A percentile compares a stretch with the other conserved stretches of the same genome.
These are phyloP conservation scores for Nineta flava DNA, from an alignment of 2,888 invertebrate species.

Conservation along the genomic window DNA sequence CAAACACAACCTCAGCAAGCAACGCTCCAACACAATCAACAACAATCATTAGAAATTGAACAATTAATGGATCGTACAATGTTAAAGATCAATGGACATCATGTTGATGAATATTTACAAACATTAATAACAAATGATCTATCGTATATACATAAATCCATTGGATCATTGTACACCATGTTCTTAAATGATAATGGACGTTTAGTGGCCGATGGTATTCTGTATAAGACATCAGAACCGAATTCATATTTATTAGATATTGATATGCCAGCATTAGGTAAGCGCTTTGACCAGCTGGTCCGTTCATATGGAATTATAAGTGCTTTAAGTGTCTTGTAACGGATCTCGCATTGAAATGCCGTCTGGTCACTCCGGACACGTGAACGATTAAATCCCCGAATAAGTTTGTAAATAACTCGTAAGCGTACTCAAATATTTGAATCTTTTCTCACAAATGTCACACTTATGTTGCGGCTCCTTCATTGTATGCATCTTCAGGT, in stretches of 20 bases:
- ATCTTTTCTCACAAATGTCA: conserved; percentile 6
- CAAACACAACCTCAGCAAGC: no score
- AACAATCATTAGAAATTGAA: no score
- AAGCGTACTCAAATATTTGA: conserved; percentile 5
- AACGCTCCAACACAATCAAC: no score
- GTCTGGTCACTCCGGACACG: no score
- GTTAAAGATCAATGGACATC: no score
- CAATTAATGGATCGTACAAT: no score
- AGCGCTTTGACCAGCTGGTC: no score
- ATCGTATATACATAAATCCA: conserved; percentile 44
- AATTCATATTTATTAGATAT: conserved; percentile 49
- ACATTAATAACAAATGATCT: conserved; percentile 94
- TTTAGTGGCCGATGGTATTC: conserved; percentile 62
- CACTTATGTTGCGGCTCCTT: conserved; percentile 6
- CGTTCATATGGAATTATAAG: no score
- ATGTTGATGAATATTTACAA: conserved; percentile 31
- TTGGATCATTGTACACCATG: conserved; percentile 59
- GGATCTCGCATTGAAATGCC: no score
- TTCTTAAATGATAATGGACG: conserved; percentile 74
- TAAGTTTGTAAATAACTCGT: conserved; percentile 6
- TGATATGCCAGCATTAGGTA: no score
- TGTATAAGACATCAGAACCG: conserved; percentile 42
- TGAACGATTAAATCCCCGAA: conserved; percentile 7
- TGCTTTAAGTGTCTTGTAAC: no score
- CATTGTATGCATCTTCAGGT: conserved; percentile 6